Conservation (phyloP, 2,797 vertebrate genomes). For the Anguilla megastoma region DNA sequence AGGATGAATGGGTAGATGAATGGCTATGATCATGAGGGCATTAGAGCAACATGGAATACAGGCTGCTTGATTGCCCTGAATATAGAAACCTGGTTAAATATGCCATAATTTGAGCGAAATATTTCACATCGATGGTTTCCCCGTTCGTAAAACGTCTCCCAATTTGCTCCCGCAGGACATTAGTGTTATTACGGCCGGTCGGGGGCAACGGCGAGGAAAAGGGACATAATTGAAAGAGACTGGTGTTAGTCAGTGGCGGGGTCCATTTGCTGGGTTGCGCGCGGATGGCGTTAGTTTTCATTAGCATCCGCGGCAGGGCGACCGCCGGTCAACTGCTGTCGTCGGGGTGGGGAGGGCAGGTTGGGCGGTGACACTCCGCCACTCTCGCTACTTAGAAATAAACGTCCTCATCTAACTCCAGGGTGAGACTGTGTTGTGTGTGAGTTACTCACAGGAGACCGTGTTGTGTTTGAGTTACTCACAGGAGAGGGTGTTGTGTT, state of each 20-base stretch:
- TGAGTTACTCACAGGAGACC: slow-evolving; percentile 23
- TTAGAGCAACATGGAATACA: neutral
- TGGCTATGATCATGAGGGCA: neutral
- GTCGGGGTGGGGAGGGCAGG: neutral
- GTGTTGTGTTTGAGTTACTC: slow-evolving; percentile 45
- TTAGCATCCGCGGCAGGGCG: slow-evolving; percentile 30
- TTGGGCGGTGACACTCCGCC: neutral
- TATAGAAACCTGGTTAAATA: slow-evolving; percentile 56
- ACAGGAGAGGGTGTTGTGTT: neutral
- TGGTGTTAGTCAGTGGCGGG: slow-evolving; percentile 37
- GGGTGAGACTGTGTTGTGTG: neutral
- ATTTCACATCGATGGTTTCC: slow-evolving; percentile 14
- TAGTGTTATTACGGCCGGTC: neutral
- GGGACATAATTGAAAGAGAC: slow-evolving; percentile 44
- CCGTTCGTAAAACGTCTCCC: neutral
- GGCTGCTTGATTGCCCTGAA: neutral
- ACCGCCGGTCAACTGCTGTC: slow-evolving; percentile 4
- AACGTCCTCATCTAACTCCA: neutral
- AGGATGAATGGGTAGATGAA: neutral
- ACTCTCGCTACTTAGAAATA: too few species aligned
- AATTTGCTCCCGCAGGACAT: neutral
- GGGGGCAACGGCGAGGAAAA: slow-evolving; percentile 29
- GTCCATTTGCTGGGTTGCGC: slow-evolving; percentile 20
- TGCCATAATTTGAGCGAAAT: slow-evolving; percentile 51
- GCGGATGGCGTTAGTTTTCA: slow-evolving; percentile 43